Percentiles rank a stretch among this genome's conserved stretches.
phyloP scores from a whole-genome alignment of 2,113 vertebrate species.

The Callospermophilus lateralis region DNA sequence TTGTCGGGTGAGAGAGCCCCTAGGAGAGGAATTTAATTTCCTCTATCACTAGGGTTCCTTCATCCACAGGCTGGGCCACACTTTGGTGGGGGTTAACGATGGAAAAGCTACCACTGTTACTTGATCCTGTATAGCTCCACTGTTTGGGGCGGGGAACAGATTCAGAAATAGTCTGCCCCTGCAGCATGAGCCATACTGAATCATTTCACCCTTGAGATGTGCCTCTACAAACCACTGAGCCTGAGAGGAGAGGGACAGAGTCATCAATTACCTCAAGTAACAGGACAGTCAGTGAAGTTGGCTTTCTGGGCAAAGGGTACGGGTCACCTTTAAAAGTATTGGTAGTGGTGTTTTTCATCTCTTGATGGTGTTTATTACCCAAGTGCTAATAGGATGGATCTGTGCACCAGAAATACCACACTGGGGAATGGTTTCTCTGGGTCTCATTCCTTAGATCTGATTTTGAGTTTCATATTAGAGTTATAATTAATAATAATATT shows the following conservation, averaged over 20 bases:
- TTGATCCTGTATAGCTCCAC: not conserved
- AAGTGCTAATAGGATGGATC: not conserved
- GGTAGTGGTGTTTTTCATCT: not conserved
- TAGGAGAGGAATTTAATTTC: not conserved
- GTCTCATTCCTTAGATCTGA: not conserved
- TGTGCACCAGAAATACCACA: not conserved
- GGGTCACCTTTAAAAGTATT: not conserved
- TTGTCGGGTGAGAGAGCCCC: not conserved
- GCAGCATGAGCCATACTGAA: not conserved
- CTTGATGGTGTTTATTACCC: not conserved
- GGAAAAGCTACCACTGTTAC: not conserved
- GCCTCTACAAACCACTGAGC: not conserved
- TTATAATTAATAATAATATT: not conserved
- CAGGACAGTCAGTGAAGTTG: not conserved
- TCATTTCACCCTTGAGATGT: not conserved
- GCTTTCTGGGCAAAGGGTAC: conserved; percentile 25
- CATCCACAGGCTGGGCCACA: not conserved
- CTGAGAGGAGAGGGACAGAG: not conserved
- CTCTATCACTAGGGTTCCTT: not conserved
- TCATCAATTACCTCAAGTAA: not conserved
- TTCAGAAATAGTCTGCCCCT: not conserved
- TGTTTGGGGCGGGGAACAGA: not conserved
- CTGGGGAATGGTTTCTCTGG: not conserved
- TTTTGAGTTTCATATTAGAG: not conserved
- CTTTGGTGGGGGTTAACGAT: not conserved